Percentiles rank a stretch among this genome's conserved stretches.
phyloP scores from a whole-genome alignment of 2,888 invertebrate species.

The Temnothorax ravouxi region DNA sequence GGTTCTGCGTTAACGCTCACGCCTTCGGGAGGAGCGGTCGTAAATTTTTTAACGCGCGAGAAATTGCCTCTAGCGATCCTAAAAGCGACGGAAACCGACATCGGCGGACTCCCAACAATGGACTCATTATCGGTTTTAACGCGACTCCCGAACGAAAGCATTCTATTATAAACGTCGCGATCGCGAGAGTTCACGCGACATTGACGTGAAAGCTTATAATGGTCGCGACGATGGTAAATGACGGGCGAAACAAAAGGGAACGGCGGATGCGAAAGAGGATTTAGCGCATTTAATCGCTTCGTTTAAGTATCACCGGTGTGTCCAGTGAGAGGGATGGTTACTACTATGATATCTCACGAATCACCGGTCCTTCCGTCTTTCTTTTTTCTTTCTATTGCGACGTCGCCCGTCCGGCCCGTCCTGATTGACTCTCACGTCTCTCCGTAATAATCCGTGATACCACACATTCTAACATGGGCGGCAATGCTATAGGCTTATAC shows the following conservation, averaged over 20 bases:
- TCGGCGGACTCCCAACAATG: slow-evolving; percentile 5
- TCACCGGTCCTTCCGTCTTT: neutral
- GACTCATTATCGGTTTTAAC: slow-evolving; percentile 40
- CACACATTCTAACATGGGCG: slow-evolving; percentile 29
- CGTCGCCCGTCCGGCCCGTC: neutral
- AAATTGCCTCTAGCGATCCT: neutral
- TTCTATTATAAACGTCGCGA: slow-evolving; percentile 40
- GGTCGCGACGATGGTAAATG: slow-evolving; percentile 45
- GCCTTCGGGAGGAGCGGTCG: neutral
- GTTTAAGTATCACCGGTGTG: slow-evolving; percentile 73
- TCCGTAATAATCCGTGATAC: slow-evolving; percentile 32
- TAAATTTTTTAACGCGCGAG: slow-evolving; percentile 30
- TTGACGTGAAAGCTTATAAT: slow-evolving; percentile 55
- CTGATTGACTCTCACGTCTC: slow-evolving; percentile 53
- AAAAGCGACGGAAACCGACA: slow-evolving; percentile 11
- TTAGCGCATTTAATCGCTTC: slow-evolving; percentile 77
- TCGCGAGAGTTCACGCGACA: slow-evolving; percentile 17
- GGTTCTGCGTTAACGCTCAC: neutral
- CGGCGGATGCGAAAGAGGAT: slow-evolving; percentile 42
- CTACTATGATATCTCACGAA: slow-evolving; percentile 17
- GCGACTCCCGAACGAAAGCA: slow-evolving; percentile 14
- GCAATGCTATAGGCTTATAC: slow-evolving; percentile 51
- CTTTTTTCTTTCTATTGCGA: slow-evolving; percentile 22
- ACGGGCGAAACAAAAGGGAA: slow-evolving; percentile 39
- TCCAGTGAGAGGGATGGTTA: slow-evolving; percentile 44